Evolutionary conservation across 2,113 vertebrate species (phyloP).

Genomic region (Platichthys flesus): DNA sequence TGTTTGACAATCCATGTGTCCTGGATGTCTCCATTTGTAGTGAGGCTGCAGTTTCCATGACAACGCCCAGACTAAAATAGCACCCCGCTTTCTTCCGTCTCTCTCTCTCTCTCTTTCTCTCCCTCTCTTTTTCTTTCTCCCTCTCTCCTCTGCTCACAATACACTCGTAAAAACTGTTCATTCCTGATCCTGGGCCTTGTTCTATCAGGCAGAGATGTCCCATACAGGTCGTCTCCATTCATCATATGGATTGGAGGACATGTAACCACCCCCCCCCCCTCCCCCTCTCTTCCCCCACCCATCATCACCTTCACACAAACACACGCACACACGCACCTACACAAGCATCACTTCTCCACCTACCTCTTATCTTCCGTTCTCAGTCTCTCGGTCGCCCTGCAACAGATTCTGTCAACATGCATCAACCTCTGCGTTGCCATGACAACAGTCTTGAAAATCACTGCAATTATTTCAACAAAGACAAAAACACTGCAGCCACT

Average conservation of each 20-base stretch:
- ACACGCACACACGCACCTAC: not conserved
- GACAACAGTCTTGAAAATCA: conserved; percentile 79
- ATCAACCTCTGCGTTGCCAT: conserved; percentile 80
- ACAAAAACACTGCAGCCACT: conserved; percentile 68
- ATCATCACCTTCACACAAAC: conserved; percentile 3
- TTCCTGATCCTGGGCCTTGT: conserved; percentile 63
- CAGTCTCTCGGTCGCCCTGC: conserved; percentile 71
- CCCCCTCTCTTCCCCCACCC: not conserved
- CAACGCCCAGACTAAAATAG: conserved; percentile 84
- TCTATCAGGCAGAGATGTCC: conserved; percentile 62
- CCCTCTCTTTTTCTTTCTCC: conserved; percentile 20
- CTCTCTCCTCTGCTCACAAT: conserved; percentile 39
- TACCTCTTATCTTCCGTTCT: conserved; percentile 77
- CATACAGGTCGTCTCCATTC: conserved; percentile 59
- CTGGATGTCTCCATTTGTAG: conserved; percentile 84
- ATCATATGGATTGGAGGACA: conserved; percentile 60
- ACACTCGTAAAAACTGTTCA: conserved; percentile 66
- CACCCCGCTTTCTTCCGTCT: conserved; percentile 56
- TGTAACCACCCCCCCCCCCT: not conserved
- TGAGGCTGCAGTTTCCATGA: conserved; percentile 87
- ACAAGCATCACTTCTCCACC: conserved; percentile 51
- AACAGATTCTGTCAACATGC: conserved; percentile 81
- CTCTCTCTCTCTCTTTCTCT: conserved; percentile 26
- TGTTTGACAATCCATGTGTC: conserved; percentile 79
- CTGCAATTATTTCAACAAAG: conserved; percentile 81